A percentile compares a stretch with the other conserved stretches of the same genome.
Evolutionary conservation across 2,888 invertebrate species (phyloP).

Genomic region (Andrena chrysosceles): DNA sequence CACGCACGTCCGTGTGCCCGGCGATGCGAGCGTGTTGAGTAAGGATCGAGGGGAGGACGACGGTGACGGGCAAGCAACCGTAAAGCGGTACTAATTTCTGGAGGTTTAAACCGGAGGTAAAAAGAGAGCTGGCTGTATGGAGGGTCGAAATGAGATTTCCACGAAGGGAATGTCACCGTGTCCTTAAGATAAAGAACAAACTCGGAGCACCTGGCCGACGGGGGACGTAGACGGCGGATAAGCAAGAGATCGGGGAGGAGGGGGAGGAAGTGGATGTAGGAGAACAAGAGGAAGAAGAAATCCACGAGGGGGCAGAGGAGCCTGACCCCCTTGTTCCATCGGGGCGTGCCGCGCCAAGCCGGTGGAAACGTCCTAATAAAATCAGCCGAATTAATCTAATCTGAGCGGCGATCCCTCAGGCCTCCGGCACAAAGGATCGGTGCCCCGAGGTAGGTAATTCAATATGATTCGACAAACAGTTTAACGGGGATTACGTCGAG

Average conservation of each 20-base stretch:
- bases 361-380: constrained; percentile 78
- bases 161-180: constrained; percentile 74
- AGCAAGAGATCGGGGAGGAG: background rate
- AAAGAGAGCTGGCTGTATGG: constrained; percentile 58
- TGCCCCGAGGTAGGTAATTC: constrained; percentile 76
- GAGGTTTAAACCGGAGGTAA: constrained; percentile 56
- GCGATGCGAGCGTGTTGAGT: constrained; percentile 22
- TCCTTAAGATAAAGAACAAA: constrained; percentile 74
- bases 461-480: constrained; percentile 81
- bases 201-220: constrained; percentile 67
- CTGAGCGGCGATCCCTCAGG: constrained; percentile 73
- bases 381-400: constrained; percentile 81
- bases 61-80: constrained; percentile 73
- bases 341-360: constrained; percentile 50
- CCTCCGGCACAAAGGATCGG: constrained; percentile 74
- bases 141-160: constrained; percentile 72
- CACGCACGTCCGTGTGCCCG: constrained; percentile 21
- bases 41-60: constrained; percentile 47
- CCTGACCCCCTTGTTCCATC: constrained; percentile 10
- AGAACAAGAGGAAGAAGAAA: constrained; percentile 38
- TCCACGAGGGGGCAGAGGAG: background rate
- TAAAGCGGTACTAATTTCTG: constrained; percentile 80
- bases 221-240: constrained; percentile 8
- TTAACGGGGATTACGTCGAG: constrained; percentile 77
- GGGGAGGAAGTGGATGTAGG: constrained; percentile 2